Evolutionary conservation across 2,888 invertebrate species (phyloP), one percentile per base, ranked within the genome.

Genomic region (Melinopterus prodromus): DNA sequence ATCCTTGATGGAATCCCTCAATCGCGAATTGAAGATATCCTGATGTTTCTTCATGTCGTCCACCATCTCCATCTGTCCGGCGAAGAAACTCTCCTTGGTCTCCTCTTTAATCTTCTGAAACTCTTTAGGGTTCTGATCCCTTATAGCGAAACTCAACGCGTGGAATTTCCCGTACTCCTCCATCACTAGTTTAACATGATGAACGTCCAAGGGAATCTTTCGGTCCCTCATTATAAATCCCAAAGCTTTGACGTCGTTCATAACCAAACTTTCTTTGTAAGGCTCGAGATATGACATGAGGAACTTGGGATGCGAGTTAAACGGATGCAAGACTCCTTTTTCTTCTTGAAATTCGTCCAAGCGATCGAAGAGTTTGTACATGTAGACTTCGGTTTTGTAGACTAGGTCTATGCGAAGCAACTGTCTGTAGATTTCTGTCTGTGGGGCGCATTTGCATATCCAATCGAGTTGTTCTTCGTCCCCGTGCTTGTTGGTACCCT

Each of bases 161-260:
- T 87, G 87, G 26, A 85, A 83, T 74, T 83, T 84, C 9, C 85
- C 87, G 74, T 87, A 85, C 35, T 85, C 84, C 71, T 82, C 82
- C 79, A 87, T 80, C 16, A 85, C 85, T 6, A 87, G 71, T 15
- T 80, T 77, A 6, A 84, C 84, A 77, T 86, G 86, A 35, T 85
- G 77, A 15, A 84, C 84, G 82, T 87, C 85, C 74, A 87, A 76
- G 6, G 84, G 82, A 75, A 83, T 71, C 2, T 76, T 81, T 14
- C 83, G 80, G 77, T 84, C 80, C 15, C 81, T 83, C 80, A 84
- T 82, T 35, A 85, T 78, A 80, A 84, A 85, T 74, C 86, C 87
- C 16, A 37, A 2, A 0, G 80, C 78, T 80, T 86, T 85, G 84
- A 85, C 84, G 75, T 86, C 83, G 76, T 83, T 81, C 85, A 86